Evolutionary conservation across 2,113 vertebrate genomes (phyloP), one percentile per base, ranked within the genome.

Genomic region (Pedetes capensis): DNA sequence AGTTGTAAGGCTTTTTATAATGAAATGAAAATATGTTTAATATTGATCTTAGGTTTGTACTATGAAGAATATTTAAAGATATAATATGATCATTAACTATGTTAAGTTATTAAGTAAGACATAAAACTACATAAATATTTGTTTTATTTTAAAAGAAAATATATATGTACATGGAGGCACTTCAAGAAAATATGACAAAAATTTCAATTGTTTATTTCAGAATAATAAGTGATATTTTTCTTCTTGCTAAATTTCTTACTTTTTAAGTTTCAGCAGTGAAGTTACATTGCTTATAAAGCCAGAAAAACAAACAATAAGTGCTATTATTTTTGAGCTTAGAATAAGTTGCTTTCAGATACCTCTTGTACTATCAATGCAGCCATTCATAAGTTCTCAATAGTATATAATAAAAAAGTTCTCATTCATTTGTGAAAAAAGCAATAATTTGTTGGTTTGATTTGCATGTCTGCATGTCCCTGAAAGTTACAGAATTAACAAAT

Each of bases 401-500:
- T 72, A 27, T 6, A 64, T 29, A 66, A 86, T 71, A 69, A 95
- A 80, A 91, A 68, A 76, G 25, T 75, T 71, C 72, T 80, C 18
- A 91, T 76, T 86, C 89, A 87, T 91, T 93, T 93, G 39, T 71
- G 53, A 87, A 93, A 91, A 89, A 79, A n/a, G 47, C 53, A 75
- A 63, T 71, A 66, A 76, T 88, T 95, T 95, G 13, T 42, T 95
- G 72, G 10, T 47, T 87, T 79, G 16, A 47, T 90, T 87, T 87
- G 49, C 49, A 80, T 91, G 49, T 76, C 68, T 91, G 12, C 59
- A 81, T 76, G 29, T n/a, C 69, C 53, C 53, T 85, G 12, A 66
- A 95, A 64, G 53, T 81, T 81, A 51, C 13, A 89, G 61, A 81
- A 97, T 76, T 95, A 76, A 44, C 39, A 93, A 76, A 76, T 85